These are phyloP conservation scores for Paracentrotus lividus DNA, from an alignment of 53 echinoderm and acorn worm genomes.

Conservation along the genomic window DNA sequence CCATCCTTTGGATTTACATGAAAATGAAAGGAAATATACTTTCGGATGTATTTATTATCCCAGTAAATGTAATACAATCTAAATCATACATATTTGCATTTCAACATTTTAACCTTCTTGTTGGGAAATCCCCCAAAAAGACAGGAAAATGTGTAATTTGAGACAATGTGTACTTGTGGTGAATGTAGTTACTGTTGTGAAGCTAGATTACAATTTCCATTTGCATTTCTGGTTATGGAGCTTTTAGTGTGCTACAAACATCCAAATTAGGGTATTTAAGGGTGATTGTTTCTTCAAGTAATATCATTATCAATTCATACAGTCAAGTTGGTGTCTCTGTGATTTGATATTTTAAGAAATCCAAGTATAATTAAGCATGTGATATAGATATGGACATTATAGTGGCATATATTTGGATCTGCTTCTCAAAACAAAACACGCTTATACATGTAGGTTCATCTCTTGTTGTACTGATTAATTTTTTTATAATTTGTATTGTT, in stretches of 20 bases:
- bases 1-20: not conserved
- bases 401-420: no score
- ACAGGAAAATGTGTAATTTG: not conserved
- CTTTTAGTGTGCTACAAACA: slow-evolving; percentile 8
- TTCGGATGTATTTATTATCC: not conserved
- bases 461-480: no score
- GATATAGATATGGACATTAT: no score
- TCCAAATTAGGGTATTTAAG: slow-evolving; percentile 3
- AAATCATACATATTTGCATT: no score
- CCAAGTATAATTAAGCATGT: no score
- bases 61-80: not conserved
- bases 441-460: no score
- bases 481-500: no score
- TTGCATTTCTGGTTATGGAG: not conserved
- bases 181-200: slow-evolving; percentile 18
- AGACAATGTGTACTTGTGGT: not conserved
- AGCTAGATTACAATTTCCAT: not conserved
- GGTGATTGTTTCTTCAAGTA: not conserved
- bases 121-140: no score
- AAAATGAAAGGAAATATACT: not conserved
- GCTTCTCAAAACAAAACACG: no score
- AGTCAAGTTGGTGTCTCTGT: no score
- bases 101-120: no score
- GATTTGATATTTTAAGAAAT: no score
- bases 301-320: not conserved